Conservation (phyloP, 1,140 invertebrate species). For the Drosophila erecta region DNA sequence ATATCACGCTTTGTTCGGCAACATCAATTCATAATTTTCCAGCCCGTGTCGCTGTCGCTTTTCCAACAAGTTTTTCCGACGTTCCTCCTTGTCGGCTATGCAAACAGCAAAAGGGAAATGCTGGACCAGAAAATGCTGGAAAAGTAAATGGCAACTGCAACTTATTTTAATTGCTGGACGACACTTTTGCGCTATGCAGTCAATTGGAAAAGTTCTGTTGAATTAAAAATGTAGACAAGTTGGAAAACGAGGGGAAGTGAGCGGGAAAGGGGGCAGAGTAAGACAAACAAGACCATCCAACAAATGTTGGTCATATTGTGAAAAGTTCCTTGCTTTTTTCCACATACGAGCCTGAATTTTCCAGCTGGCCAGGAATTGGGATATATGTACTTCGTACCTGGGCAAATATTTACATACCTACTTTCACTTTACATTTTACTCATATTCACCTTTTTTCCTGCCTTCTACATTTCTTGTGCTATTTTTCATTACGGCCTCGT, state of each 20-base stretch:
- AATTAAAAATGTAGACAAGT: conserved; percentile 64
- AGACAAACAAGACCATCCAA: conserved; percentile 47
- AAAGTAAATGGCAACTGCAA: conserved; percentile 74
- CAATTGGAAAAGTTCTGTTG: conserved; percentile 75
- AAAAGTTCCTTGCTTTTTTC: conserved; percentile 29
- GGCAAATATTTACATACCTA: conserved; percentile 65
- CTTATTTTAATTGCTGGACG: conserved; percentile 78
- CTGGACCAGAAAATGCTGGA: conserved; percentile 21
- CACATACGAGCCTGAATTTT: conserved; percentile 25
- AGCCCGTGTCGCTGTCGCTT: conserved; percentile 4
- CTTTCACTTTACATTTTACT: conserved; percentile 30
- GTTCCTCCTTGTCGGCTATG: conserved; percentile 49
- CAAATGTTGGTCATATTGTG: conserved; percentile 52
- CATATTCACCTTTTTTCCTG: conserved; percentile 25
- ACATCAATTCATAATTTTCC: conserved; percentile 57
- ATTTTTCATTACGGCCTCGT: conserved; percentile 57
- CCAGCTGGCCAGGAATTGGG: conserved; percentile 45
- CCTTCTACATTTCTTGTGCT: conserved; percentile 39
- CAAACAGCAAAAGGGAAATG: conserved; percentile 47
- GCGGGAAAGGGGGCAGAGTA: neutral
- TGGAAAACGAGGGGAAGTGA: neutral
- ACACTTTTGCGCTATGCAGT: conserved; percentile 75
- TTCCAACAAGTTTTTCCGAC: conserved; percentile 43
- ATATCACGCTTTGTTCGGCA: conserved; percentile 48
- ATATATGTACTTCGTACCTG: conserved; percentile 43